phyloP scores from a whole-genome alignment of 1,140 invertebrate genomes.

The Pseudomyrmex pallidus region DNA sequence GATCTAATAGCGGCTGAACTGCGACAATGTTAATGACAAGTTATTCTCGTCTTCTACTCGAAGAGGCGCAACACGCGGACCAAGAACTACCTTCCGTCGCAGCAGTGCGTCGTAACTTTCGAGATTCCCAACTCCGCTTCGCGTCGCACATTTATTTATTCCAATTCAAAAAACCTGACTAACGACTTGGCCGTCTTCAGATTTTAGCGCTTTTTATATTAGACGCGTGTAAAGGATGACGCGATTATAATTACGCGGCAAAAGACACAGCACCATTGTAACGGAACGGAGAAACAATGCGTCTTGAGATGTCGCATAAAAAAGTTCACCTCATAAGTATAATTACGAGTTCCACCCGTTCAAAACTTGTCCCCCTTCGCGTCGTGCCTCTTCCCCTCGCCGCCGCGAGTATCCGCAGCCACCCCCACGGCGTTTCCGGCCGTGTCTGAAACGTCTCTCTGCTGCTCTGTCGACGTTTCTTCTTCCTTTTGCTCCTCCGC shows the following conservation, averaged over 20 bases:
- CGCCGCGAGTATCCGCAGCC: conserved; percentile 20
- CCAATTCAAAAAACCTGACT: neutral
- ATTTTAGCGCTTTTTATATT: neutral
- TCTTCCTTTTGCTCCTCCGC: conserved; percentile 58
- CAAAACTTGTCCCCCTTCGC: conserved; percentile 36
- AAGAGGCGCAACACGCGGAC: neutral
- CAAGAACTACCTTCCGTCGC: neutral
- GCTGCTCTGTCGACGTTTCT: conserved; percentile 39
- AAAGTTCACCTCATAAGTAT: conserved; percentile 59
- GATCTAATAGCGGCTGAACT: neutral
- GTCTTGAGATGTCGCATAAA: conserved; percentile 50
- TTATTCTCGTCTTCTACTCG: conserved; percentile 1
- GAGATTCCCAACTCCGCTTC: neutral
- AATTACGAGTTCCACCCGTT: conserved; percentile 62
- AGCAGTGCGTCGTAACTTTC: neutral
- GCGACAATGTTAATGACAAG: conserved; percentile 18
- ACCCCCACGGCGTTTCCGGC: conserved; percentile 41
- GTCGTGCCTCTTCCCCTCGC: neutral
- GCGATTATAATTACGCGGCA: conserved; percentile 5
- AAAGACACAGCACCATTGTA: neutral
- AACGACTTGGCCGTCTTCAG: neutral
- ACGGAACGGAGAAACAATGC: conserved; percentile 33
- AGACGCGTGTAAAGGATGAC: neutral
- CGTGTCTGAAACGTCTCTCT: conserved; percentile 40
- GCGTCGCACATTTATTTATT: neutral